Evolutionary conservation across 2,888 invertebrate species (phyloP), one percentile per base, ranked within the genome.

Genomic region (Apotomis capreana): DNA sequence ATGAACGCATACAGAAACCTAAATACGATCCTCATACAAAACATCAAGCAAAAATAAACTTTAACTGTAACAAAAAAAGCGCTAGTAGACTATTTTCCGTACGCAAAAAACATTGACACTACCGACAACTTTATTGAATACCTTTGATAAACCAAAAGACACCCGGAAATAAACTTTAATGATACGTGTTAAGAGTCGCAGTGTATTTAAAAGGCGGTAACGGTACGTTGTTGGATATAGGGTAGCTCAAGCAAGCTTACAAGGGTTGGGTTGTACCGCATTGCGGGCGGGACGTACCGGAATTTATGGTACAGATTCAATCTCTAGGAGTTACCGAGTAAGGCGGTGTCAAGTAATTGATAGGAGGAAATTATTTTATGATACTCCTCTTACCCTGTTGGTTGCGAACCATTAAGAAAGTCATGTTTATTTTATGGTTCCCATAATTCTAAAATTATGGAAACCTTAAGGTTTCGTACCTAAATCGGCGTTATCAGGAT

Each of bases 241-340:
- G 70, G 70, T 70, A 71, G 71, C 62, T 71, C 60, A 68, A 65
- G 65, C 60, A 15, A 57, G 71, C 61, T 71, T 71, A 71, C 71
- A 68, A 68, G 71, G 71, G 71, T 62, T 57, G 57, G 71, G 67
- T 44, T 59, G 70, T 68, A 68, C 71, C 68, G 71, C 71, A 71
- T 8, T 68, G 71, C 71, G 71, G 71, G 70, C 60, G 70, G 26
- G 26, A 54, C 65, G 70, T 71, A 71, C 71, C 71, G 13, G 36
- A 71, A 71, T 71, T 71, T 71, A 71, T 71, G 71, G 71, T 71
- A 62, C 70, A 70, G 70, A 70, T 70, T 65, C 70, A 70, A 70
- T 70, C 70, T 70, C 65, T 55, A 49, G 54, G 64, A 64, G 65
- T 70, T 65, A 70, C 36, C 44, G 52, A 37, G 62, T 63, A 65